A percentile compares a stretch with the other conserved stretches of the same genome.
phyloP scores from a whole-genome alignment of 2,888 invertebrate species.

The Gisinianus flammeolus region DNA sequence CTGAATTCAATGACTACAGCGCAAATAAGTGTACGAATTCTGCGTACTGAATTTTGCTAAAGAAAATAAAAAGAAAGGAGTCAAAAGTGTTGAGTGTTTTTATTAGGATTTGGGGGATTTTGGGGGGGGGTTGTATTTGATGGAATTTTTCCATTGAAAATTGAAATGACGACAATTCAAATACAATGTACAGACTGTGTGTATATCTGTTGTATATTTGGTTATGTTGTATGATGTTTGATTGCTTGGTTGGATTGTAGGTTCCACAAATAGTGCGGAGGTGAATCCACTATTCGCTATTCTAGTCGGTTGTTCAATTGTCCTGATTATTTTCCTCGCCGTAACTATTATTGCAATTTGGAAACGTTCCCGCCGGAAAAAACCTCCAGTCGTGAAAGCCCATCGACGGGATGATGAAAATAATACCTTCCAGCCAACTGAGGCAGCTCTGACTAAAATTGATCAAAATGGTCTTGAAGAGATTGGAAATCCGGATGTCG shows the following conservation, averaged over 20 bases:
- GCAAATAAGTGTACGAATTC: too few species aligned
- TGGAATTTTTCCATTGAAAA: too few species aligned
- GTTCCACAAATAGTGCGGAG: constrained; percentile 49
- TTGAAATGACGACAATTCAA: too few species aligned
- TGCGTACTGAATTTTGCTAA: too few species aligned
- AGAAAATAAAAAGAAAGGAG: too few species aligned
- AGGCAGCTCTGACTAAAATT: constrained; percentile 54
- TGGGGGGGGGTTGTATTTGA: too few species aligned
- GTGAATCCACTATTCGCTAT: constrained; percentile 57
- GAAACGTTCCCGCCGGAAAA: constrained; percentile 56
- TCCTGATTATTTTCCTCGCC: constrained; percentile 54
- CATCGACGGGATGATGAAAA: constrained; percentile 50
- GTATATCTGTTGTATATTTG: too few species aligned
- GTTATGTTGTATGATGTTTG: too few species aligned
- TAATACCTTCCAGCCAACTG: constrained; percentile 51
- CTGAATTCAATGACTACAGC: too few species aligned
- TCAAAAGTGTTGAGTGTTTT: too few species aligned
- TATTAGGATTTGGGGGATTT: too few species aligned
- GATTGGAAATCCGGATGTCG: constrained; percentile 77
- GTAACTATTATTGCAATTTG: constrained; percentile 57
- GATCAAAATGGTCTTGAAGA: constrained; percentile 56
- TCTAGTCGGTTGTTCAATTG: constrained; percentile 55
- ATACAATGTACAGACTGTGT: too few species aligned
- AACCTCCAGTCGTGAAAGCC: constrained; percentile 53
- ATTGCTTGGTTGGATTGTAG: constrained; percentile 29